These are phyloP conservation scores for Orussus abietinus DNA, from an alignment of 1,140 invertebrate species.

Conservation along the genomic window DNA sequence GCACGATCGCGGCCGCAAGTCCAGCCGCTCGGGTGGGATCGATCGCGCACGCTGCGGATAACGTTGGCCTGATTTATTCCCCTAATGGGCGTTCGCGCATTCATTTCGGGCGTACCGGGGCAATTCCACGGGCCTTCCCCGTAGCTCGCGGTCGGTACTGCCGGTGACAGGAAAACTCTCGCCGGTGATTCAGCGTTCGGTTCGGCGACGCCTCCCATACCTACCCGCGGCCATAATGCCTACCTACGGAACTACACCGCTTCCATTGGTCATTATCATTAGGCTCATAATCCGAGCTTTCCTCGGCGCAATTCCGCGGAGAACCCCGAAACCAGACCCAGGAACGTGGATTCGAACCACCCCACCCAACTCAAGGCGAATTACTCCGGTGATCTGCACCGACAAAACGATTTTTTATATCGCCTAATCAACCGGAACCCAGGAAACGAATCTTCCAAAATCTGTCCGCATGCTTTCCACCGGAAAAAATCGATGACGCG, in stretches of 20 bases:
- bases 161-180: constrained; percentile 53
- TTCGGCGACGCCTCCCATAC: constrained; percentile 52
- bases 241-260: constrained; percentile 36
- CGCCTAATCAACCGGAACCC: too few species aligned
- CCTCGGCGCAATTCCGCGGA: too few species aligned
- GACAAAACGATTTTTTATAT: too few species aligned
- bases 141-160: constrained; percentile 41
- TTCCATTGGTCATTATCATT: constrained; percentile 35
- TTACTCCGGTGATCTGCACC: too few species aligned
- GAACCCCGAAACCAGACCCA: too few species aligned
- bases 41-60: constrained; percentile 52
- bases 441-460: too few species aligned
- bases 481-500: too few species aligned
- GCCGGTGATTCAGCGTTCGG: constrained; percentile 54
- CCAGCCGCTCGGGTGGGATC: constrained; percentile 37
- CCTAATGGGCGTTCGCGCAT: constrained; percentile 55
- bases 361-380: too few species aligned
- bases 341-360: too few species aligned
- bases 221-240: constrained; percentile 43
- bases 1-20: too few species aligned
- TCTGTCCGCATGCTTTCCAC: too few species aligned
- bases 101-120: constrained; percentile 50
- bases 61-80: constrained; percentile 54
- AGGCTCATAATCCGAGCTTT: constrained; percentile 34
- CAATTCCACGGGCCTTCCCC: constrained; percentile 45